These are phyloP conservation scores for Rhysida immarginata DNA, from an alignment of 1,140 invertebrate species.

Conservation along the genomic window DNA sequence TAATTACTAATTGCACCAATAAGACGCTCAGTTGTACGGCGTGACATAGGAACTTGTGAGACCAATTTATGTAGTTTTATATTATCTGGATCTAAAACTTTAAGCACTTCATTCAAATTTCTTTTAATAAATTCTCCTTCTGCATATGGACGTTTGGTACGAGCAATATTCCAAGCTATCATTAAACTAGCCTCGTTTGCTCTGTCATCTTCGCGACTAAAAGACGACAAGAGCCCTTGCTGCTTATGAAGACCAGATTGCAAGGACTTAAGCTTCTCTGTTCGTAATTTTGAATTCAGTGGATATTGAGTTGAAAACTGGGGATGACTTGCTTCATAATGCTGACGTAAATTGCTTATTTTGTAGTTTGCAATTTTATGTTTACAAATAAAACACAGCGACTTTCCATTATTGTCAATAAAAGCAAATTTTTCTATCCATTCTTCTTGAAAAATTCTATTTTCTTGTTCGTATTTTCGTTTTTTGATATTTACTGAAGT, in stretches of 20 bases:
- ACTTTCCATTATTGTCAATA: background rate
- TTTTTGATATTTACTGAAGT: too few relatives aligned
- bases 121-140: conserved; percentile 13
- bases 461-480: background rate
- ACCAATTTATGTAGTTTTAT: conserved; percentile 9
- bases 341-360: background rate
- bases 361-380: background rate
- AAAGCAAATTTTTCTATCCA: background rate
- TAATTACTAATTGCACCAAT: conserved; percentile 5
- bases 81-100: conserved; percentile 14
- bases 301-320: background rate
- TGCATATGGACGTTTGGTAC: conserved; percentile 12
- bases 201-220: background rate
- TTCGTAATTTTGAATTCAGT: background rate
- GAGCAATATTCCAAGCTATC: conserved; percentile 13
- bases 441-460: background rate
- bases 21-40: conserved; percentile 8
- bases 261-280: background rate
- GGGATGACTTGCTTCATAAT: background rate
- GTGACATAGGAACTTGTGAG: conserved; percentile 3
- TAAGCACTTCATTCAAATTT: conserved; percentile 11
- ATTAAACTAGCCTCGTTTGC: background rate
- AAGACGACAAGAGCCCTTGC: background rate
- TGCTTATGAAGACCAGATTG: background rate
- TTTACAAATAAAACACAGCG: background rate